Base-by-base conservation (phyloP, 2,888 invertebrate genomes). In the Cosmorhoe ocellata region DNA sequence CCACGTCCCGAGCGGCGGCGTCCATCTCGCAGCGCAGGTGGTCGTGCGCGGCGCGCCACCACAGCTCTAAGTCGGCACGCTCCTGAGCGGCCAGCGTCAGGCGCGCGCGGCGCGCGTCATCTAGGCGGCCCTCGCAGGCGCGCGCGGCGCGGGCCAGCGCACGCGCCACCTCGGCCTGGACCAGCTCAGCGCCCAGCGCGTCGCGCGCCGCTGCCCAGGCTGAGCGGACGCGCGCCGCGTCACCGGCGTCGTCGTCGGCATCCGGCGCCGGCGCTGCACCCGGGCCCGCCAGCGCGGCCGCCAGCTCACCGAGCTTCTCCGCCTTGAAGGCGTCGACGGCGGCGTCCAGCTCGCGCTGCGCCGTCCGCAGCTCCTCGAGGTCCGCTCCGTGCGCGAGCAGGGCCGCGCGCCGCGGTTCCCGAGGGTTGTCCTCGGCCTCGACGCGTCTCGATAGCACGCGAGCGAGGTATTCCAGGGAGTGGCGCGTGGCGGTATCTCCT, bases 191-290 rank as follows among this genome's bases (percentile, higher is more conserved):
- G 65, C 94, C 94, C 0, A 95, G 93, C 1, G 93, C 93, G 68
- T 95, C 94, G 44, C 94, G 93, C 0, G 96, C 95, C 51, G 93
- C 91, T 30, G 93, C 92, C 93, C 94, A 95, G 3, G 95, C 95
- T 66, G 94, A 94, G 24, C 95, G 92, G 12, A 95, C 93, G 27
- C 94, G 91, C 45, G 92, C 92, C 61, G 94, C 93, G 58, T 93
- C 94, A 18, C 60, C 68, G 81, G 78, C 62, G 84, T 63, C 52
- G 85, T 87, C 52, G 84, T 91, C 74, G 12, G 91, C 89, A 56
- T 91, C 87, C 24, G 94, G 77, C 3, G 3, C 47, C 93, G 78
- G 36, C 82, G 0, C 95, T 94, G 58, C 43, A 6, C 22, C 24
- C 5, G 4, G 10, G 22, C 34, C 11, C 22, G 48, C 53, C 1